phyloP scores from a whole-genome alignment of 2,113 vertebrate genomes.

The Sinocyclocheilus anophthalmus region DNA sequence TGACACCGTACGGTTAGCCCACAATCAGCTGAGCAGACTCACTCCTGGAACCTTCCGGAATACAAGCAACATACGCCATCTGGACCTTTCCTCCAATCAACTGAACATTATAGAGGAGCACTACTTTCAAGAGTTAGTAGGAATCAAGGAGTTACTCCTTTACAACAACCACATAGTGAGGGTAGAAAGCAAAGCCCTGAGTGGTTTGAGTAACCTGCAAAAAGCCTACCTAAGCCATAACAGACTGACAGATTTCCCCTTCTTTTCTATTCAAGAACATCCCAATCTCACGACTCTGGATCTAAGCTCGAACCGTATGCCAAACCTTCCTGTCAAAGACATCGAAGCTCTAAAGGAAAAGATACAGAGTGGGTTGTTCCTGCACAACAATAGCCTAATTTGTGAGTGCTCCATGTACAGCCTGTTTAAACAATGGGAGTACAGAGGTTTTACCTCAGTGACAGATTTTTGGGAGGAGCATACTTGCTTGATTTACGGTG shows the following conservation, averaged over 20 bases:
- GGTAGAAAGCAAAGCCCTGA: constrained; percentile 80
- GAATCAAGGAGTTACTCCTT: constrained; percentile 87
- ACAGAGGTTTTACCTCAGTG: constrained; percentile 79
- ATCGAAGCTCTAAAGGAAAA: constrained; percentile 75
- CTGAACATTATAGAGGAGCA: constrained; percentile 75
- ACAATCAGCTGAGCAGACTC: constrained; percentile 81
- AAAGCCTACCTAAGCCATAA: constrained; percentile 94
- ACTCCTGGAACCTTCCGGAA: constrained; percentile 77
- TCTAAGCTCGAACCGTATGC: constrained; percentile 88
- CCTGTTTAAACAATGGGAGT: constrained; percentile 84
- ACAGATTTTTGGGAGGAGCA: constrained; percentile 82
- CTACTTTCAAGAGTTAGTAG: constrained; percentile 80
- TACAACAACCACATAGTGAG: constrained; percentile 84
- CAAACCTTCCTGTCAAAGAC: constrained; percentile 81
- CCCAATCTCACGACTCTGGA: constrained; percentile 84
- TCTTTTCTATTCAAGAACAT: constrained; percentile 80
- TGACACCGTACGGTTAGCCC: constrained; percentile 79
- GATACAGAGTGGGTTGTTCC: constrained; percentile 83
- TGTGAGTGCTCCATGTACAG: constrained; percentile 86
- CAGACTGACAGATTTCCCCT: constrained; percentile 86
- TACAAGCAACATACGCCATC: constrained; percentile 78
- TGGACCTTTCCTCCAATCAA: constrained; percentile 94
- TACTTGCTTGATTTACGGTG: constrained; percentile 80
- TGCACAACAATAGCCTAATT: constrained; percentile 90
- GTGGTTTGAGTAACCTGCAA: constrained; percentile 75